Evolutionary conservation across 2,888 invertebrate species (phyloP).

Genomic region (Scaptomyza parva): DNA sequence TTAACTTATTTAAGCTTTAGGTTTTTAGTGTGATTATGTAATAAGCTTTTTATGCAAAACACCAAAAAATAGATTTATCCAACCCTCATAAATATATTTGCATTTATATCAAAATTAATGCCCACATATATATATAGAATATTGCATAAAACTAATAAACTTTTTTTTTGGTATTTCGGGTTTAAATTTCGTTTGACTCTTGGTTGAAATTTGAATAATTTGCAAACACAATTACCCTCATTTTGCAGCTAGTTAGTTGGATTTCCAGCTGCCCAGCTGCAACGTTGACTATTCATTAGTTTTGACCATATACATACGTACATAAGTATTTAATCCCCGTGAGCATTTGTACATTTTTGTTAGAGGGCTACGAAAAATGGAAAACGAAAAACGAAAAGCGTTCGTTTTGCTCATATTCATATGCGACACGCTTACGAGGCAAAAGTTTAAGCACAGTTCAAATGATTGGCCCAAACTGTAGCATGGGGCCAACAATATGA

Average conservation of each 20-base stretch:
- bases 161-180: background rate
- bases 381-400: slow-evolving; percentile 20
- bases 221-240: background rate
- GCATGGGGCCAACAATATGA: slow-evolving; percentile 38
- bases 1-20: no score
- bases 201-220: slow-evolving; percentile 3
- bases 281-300: slow-evolving; percentile 20
- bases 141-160: background rate
- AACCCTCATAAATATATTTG: background rate
- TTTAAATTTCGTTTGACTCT: background rate
- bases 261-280: background rate
- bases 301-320: slow-evolving; percentile 4
- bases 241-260: slow-evolving; percentile 1
- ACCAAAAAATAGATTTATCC: no score
- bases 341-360: background rate
- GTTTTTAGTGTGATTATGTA: no score
- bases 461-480: slow-evolving; percentile 55
- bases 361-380: no score
- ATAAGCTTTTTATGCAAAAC: no score
- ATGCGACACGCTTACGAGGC: slow-evolving; percentile 40
- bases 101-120: background rate
- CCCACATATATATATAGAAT: background rate
- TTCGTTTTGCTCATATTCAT: slow-evolving; percentile 39
- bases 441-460: slow-evolving; percentile 61
- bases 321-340: slow-evolving; percentile 11